These are phyloP conservation scores for Leuciscus waleckii DNA, from an alignment of 2,797 vertebrate species.

Conservation along the genomic window DNA sequence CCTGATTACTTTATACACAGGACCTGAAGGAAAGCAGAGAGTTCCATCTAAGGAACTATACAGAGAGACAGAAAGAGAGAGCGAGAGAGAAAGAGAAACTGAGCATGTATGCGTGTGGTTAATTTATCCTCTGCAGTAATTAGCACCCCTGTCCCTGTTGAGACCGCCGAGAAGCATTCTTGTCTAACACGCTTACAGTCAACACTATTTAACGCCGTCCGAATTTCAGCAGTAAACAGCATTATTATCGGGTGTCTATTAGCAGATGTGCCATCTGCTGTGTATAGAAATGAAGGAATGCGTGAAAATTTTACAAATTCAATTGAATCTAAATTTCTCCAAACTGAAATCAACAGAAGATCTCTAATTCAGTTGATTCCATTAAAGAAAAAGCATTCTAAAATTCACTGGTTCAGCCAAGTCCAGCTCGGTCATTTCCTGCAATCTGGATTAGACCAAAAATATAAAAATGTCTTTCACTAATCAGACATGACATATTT, in stretches of 20 bases:
- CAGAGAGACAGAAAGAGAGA: slow-evolving; percentile 10
- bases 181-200: slow-evolving; percentile 52
- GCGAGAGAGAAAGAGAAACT: not conserved
- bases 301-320: not conserved
- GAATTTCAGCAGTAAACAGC: slow-evolving; percentile 21
- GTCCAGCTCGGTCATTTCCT: not conserved
- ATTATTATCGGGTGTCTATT: slow-evolving; percentile 27
- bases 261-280: slow-evolving; percentile 15
- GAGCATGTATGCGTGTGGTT: slow-evolving; percentile 32
- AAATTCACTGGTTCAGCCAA: not conserved
- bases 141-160: slow-evolving; percentile 56
- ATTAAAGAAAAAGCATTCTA: no score
- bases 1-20: slow-evolving; percentile 10
- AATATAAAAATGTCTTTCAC: no score
- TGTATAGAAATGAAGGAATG: not conserved
- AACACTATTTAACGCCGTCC: slow-evolving; percentile 26
- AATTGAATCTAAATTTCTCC: not conserved
- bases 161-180: slow-evolving; percentile 30
- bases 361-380: not conserved
- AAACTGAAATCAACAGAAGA: not conserved
- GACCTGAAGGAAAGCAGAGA: slow-evolving; percentile 8
- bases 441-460: not conserved
- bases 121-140: slow-evolving; percentile 52
- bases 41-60: slow-evolving; percentile 6
- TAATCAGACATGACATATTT: no score